Base-by-base conservation (phyloP, 2,797 vertebrate genomes). In the Coregonus sp. region DNA sequence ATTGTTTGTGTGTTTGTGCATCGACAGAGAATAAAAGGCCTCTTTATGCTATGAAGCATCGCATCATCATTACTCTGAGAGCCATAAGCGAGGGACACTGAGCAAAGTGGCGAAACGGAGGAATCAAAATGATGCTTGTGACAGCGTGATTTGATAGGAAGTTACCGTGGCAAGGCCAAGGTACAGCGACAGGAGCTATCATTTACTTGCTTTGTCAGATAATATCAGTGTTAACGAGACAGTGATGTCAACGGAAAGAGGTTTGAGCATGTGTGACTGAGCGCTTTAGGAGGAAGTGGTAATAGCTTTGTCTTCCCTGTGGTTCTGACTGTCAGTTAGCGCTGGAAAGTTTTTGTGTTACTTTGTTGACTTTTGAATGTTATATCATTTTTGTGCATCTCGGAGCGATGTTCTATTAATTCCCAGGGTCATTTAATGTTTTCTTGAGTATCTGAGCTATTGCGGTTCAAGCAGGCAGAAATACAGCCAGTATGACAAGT, bases 201-300 rank as follows among this genome's bases (percentile, higher is more conserved):
- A 78, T 78, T 86, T 79, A 63, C 68, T 61, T 75, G 68, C 69
- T 76, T 72, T 76, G 73, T 84, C 70, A 81, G 50, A 73, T 11
- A 63, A 65, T 59, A 66, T 76, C 54, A 78, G 50, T 78, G 74
- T 71, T 75, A 75, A n/a, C 18, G 59, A 75, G 7, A 47, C 14
- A 59, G 72, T 16, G 50, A 71, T 71, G 70, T 29, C 40, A 16
- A 37, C 7, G 15, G 25, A 72, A 33, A 63, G 63, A 74, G 31
- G 81, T 76, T 75, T 76, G 71, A 76, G 75, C 1, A 14, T 71
- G 56, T 78, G n/a, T 77, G 75, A 81, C 74, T 75, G 14, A 75
- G 16, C 35, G 3, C 9, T 35, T 72, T 84, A n/a, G 65, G 47
- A 40, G 65, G 20, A 80, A 78, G 37, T 78, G 16, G 1, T 72